phyloP scores from a whole-genome alignment of 2,797 vertebrate species.

The Fratercula arctica region DNA sequence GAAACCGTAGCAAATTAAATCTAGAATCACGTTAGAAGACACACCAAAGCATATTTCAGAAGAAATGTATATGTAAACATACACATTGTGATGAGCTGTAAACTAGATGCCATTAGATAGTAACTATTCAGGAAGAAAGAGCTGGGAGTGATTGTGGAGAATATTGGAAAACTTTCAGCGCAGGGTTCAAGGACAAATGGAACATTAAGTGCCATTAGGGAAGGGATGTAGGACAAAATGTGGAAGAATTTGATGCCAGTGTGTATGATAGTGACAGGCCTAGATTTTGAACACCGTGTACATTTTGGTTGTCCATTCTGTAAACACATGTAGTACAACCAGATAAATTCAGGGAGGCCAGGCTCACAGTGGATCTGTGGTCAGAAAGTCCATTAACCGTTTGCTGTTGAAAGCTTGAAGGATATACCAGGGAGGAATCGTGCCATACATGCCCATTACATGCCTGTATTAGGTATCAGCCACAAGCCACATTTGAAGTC shows the following conservation, averaged over 20 bases:
- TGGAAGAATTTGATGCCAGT: neutral
- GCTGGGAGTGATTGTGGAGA: neutral
- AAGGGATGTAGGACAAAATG: neutral
- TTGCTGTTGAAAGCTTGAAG: neutral
- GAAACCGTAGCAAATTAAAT: neutral
- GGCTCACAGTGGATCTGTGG: neutral
- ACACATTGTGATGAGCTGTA: neutral
- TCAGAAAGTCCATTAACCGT: neutral
- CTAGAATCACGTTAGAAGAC: neutral
- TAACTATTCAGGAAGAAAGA: neutral
- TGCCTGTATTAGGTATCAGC: neutral
- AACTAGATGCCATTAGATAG: neutral
- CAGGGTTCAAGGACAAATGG: neutral
- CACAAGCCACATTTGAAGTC: accelerated
- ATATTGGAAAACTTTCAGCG: neutral
- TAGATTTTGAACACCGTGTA: neutral
- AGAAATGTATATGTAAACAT: neutral
- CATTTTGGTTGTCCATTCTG: neutral
- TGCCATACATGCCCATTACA: neutral
- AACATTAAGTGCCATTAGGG: neutral
- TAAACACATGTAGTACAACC: neutral
- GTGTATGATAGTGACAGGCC: neutral
- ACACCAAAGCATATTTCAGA: neutral
- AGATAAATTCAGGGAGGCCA: neutral
- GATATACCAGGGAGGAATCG: neutral